These are phyloP conservation scores for Vannuccia rotundouncinata DNA, from an alignment of 2,888 invertebrate species.

Conservation along the genomic window DNA sequence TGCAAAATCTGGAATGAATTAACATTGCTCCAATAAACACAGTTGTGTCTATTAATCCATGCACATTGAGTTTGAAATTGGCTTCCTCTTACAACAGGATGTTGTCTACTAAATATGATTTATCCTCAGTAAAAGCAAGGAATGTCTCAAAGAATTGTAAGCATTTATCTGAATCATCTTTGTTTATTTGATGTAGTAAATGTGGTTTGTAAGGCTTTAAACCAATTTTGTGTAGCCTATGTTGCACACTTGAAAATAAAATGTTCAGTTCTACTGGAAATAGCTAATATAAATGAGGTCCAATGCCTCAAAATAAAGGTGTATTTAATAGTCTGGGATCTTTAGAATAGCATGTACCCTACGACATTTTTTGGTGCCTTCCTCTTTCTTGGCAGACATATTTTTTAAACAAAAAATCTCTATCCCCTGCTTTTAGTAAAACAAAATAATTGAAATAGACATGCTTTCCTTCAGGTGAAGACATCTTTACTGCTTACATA, in stretches of 20 bases:
- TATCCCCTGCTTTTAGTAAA: too few relatives aligned
- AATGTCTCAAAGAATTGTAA: conserved; percentile 19
- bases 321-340: too few relatives aligned
- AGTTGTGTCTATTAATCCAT: conserved; percentile 35
- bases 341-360: too few relatives aligned
- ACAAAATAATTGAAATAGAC: too few relatives aligned
- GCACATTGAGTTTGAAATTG: conserved; percentile 35
- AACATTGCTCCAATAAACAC: not conserved
- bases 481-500: too few relatives aligned
- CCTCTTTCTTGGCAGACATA: too few relatives aligned
- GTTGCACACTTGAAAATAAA: not conserved
- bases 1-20: conserved; percentile 23
- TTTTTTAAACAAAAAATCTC: too few relatives aligned
- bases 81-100: conserved; percentile 33
- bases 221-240: conserved; percentile 14
- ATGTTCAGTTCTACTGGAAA: not conserved
- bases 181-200: too few relatives aligned
- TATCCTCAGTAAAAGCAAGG: conserved; percentile 8
- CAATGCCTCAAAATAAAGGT: too few relatives aligned
- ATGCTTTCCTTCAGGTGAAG: too few relatives aligned
- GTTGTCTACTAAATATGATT: not conserved
- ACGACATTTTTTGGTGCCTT: too few relatives aligned
- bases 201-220: not conserved
- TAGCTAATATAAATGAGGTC: too few relatives aligned
- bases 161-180: conserved; percentile 10